A percentile compares a stretch with the other conserved stretches of the same genome.
Evolutionary conservation across 2,888 invertebrate species (phyloP).

Genomic region (Ormyrus rosae): DNA sequence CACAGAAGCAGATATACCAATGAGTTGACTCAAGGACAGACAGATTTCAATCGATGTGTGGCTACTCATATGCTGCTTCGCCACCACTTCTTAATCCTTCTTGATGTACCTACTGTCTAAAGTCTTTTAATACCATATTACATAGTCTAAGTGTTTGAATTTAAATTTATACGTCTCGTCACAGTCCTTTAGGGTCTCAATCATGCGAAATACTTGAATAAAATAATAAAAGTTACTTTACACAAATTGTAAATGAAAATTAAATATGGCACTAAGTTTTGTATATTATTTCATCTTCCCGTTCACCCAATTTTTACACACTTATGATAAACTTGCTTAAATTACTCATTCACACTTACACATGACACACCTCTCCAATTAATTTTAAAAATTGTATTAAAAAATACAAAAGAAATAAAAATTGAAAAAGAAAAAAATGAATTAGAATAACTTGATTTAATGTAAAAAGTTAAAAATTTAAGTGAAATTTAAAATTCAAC

Average conservation of each 20-base stretch:
- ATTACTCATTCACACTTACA: conserved; percentile 7
- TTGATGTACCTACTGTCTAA: conserved; percentile 79
- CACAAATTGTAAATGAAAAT: conserved; percentile 49
- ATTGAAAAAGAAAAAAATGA: not conserved
- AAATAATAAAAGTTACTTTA: conserved; percentile 54
- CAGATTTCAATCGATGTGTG: conserved; percentile 76
- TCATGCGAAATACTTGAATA: conserved; percentile 55
- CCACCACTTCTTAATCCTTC: conserved; percentile 78
- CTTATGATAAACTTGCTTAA: not conserved
- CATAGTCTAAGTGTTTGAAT: conserved; percentile 54
- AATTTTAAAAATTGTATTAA: not conserved
- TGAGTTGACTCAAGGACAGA: conserved; percentile 81
- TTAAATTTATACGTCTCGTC: conserved; percentile 57
- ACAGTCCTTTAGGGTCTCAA: conserved; percentile 56
- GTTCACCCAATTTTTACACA: conserved; percentile 16
- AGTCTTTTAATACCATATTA: conserved; percentile 75
- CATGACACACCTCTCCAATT: not conserved
- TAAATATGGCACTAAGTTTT: conserved; percentile 42
- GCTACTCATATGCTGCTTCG: conserved; percentile 79
- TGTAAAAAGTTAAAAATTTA: conserved; percentile 10
- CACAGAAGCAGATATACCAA: conserved; percentile 89
- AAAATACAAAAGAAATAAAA: conserved; percentile 2
- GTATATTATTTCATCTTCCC: conserved; percentile 29
- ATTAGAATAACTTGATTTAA: conserved; percentile 8
- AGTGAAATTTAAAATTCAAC: no score